Conservation (phyloP, 2,797 vertebrate species). For the Anguilla pacifica region DNA sequence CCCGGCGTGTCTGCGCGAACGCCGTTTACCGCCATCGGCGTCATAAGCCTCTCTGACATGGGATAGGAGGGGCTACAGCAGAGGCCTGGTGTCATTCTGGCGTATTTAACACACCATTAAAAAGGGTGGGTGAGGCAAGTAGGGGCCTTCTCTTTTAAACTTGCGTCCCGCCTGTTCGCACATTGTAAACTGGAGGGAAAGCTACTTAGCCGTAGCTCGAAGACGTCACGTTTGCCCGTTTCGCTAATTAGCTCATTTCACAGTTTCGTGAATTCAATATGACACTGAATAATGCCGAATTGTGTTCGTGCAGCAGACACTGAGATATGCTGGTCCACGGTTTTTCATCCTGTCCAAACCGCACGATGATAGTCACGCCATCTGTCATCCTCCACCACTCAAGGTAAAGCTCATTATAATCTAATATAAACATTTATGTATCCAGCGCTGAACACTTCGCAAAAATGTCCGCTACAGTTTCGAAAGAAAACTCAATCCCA, state of each 20-base stretch:
- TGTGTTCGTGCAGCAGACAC: not conserved
- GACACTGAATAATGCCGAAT: not conserved
- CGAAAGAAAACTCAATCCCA: not conserved
- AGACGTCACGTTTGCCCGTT: not conserved
- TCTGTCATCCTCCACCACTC: not conserved
- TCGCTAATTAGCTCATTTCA: not conserved
- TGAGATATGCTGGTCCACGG: not conserved
- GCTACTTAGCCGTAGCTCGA: not conserved
- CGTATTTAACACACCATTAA: conserved; percentile 27
- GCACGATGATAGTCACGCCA: not conserved
- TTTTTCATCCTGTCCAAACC: not conserved
- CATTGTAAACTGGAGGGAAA: not conserved
- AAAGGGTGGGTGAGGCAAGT: not conserved
- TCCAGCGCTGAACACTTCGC: no score
- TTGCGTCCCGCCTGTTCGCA: not conserved
- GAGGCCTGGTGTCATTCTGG: conserved; percentile 35
- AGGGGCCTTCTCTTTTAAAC: not conserved
- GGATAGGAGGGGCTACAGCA: conserved; percentile 35
- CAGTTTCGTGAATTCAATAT: not conserved
- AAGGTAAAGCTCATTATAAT: not conserved
- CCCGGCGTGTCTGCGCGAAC: conserved; percentile 34
- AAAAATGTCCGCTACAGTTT: no score
- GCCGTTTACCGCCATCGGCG: conserved; percentile 8
- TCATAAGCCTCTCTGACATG: conserved; percentile 31
- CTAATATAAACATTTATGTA: no score